Percentiles rank a stretch among this genome's conserved stretches.
These are phyloP conservation scores for Opisthograptis luteolata DNA, from an alignment of 2,888 invertebrate species.

Conservation along the genomic window DNA sequence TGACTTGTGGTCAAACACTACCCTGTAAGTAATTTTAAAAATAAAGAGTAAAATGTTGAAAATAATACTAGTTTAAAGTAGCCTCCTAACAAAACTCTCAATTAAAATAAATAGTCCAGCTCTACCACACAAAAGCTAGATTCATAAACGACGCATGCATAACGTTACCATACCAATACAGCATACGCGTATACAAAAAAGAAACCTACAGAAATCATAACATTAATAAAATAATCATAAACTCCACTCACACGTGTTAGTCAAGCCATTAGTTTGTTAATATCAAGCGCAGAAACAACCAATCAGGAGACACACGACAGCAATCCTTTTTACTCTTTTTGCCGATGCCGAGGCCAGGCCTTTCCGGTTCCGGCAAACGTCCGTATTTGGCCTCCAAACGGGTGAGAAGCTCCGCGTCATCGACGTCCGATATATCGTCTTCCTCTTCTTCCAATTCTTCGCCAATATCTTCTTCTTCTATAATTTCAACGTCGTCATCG, in stretches of 20 bases:
- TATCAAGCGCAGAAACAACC: slow-evolving; percentile 13
- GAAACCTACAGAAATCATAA: not conserved
- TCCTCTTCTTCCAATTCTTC: slow-evolving; percentile 81
- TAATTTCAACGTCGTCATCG: slow-evolving; percentile 76
- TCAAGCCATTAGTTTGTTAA: slow-evolving; percentile 70
- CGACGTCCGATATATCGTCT: slow-evolving; percentile 86
- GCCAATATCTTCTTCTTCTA: slow-evolving; percentile 76
- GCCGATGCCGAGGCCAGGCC: too few relatives aligned
- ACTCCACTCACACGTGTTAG: slow-evolving; percentile 73
- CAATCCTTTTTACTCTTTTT: slow-evolving; percentile 70
- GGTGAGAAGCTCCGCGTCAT: slow-evolving; percentile 88
- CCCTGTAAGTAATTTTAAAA: too few relatives aligned
- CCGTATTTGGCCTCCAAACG: slow-evolving; percentile 90
- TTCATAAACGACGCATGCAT: too few relatives aligned
- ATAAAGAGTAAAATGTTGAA: too few relatives aligned
- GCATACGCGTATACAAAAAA: slow-evolving; percentile 3
- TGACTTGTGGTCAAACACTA: too few relatives aligned
- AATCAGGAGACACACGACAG: slow-evolving; percentile 9
- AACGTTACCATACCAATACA: too few relatives aligned
- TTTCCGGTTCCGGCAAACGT: slow-evolving; percentile 83
- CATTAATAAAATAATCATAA: slow-evolving; percentile 33
- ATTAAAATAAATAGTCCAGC: too few relatives aligned
- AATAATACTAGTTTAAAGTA: too few relatives aligned
- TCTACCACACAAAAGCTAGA: too few relatives aligned
- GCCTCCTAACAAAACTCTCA: too few relatives aligned